phyloP scores from a whole-genome alignment of 2,797 vertebrate species.

The Enteromius paludinosus region DNA sequence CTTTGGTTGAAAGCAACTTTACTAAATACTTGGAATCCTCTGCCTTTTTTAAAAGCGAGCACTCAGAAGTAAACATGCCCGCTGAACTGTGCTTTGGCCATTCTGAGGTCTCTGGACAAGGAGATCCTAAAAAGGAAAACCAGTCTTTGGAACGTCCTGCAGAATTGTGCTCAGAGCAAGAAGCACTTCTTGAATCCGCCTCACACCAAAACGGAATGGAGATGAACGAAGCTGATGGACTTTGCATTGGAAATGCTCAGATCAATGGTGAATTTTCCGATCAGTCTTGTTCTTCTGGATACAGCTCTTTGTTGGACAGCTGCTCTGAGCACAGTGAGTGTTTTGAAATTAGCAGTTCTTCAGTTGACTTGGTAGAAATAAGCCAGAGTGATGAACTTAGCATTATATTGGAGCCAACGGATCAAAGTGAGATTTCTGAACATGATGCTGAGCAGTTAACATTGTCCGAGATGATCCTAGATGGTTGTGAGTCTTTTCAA shows the following conservation, averaged over 20 bases:
- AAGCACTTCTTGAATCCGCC: slow-evolving; percentile 58
- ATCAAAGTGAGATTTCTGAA: slow-evolving; percentile 40
- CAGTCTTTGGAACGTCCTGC: slow-evolving; percentile 56
- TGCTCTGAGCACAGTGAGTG: slow-evolving; percentile 59
- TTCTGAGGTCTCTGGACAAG: slow-evolving; percentile 60
- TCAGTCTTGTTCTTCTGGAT: slow-evolving; percentile 46
- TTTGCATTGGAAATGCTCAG: slow-evolving; percentile 38
- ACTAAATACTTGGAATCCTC: slow-evolving; percentile 73
- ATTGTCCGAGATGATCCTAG: slow-evolving; percentile 4
- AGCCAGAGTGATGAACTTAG: slow-evolving; percentile 25
- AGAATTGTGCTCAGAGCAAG: slow-evolving; percentile 56
- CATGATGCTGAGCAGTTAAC: slow-evolving; percentile 23
- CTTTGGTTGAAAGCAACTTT: slow-evolving; percentile 38
- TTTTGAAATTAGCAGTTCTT: slow-evolving; percentile 43
- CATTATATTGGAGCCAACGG: slow-evolving; percentile 11
- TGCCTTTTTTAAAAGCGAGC: slow-evolving; percentile 44
- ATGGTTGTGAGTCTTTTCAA: slow-evolving; percentile 14
- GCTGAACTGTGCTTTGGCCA: slow-evolving; percentile 68
- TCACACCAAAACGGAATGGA: slow-evolving; percentile 39
- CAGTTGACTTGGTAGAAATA: slow-evolving; percentile 37
- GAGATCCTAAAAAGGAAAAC: slow-evolving; percentile 62
- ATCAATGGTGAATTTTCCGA: slow-evolving; percentile 43
- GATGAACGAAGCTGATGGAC: slow-evolving; percentile 23
- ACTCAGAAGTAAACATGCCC: slow-evolving; percentile 66
- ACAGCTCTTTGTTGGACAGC: slow-evolving; percentile 49